A percentile compares a stretch with the other conserved stretches of the same genome.
phyloP scores from a whole-genome alignment of 2,888 invertebrate genomes.

The Heliconius erato region DNA sequence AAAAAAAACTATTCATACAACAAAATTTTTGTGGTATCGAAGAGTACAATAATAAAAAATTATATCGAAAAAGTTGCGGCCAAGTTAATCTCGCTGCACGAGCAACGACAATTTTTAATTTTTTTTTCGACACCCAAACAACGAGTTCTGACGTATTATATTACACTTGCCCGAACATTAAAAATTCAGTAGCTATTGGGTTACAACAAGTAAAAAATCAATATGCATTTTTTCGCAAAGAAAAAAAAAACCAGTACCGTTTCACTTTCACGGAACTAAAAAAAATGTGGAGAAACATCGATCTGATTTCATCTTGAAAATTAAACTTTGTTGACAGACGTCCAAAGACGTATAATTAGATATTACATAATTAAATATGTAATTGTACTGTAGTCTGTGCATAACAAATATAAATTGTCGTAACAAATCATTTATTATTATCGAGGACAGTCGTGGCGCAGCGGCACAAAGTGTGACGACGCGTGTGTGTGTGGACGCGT shows the following conservation, averaged over 20 bases:
- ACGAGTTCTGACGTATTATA: constrained; percentile 46
- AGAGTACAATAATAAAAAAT: constrained; percentile 27
- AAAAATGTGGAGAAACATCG: constrained; percentile 26
- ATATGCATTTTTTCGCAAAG: constrained; percentile 44
- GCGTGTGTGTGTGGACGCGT: too few species aligned
- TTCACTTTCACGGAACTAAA: constrained; percentile 47
- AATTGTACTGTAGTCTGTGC: constrained; percentile 35
- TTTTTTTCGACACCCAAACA: constrained; percentile 34
- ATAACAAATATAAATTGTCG: constrained; percentile 34
- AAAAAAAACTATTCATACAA: background rate
- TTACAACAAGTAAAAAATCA: constrained; percentile 45
- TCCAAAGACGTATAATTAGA: constrained; percentile 43
- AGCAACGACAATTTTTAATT: constrained; percentile 28
- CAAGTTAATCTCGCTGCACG: constrained; percentile 34
- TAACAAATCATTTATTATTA: constrained; percentile 27
- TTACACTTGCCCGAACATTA: constrained; percentile 50
- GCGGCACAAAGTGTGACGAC: too few species aligned
- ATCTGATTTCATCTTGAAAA: constrained; percentile 33
- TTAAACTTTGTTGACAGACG: constrained; percentile 44
- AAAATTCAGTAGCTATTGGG: constrained; percentile 44
- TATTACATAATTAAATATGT: constrained; percentile 39
- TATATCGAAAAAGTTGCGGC: constrained; percentile 24
- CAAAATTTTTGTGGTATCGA: constrained; percentile 40
- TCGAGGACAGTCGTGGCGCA: too few species aligned
- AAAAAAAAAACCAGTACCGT: constrained; percentile 39